Evolutionary conservation across 1,140 invertebrate species (phyloP), one percentile per base, ranked within the genome.

Genomic region (Apis laboriosa): DNA sequence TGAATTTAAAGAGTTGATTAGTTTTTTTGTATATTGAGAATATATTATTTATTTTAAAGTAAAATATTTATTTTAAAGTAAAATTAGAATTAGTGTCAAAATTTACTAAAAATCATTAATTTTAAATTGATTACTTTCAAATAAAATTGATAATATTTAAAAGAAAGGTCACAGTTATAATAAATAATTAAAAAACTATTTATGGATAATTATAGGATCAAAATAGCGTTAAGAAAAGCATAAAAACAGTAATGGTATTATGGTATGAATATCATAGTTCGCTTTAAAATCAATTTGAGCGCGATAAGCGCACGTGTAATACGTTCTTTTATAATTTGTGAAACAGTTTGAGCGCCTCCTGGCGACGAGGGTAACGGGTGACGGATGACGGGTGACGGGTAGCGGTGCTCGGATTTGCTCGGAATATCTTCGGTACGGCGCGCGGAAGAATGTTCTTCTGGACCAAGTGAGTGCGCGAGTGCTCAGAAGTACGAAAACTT

Each of bases 281-380:
- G 61, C 34, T 51, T 74, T 81, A 78, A 88, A 82, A 84, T 84
- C 66, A 88, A 85, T 83, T 82, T 76, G 49, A 83, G 76, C 74
- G 84, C 77, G 67, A 79, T 60, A 82, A 68, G 78, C 73, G 76
- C 78, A 77, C 77, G 72, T 84, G 85, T 83, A 60, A 49, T 68
- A 68, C 63, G 68, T 64, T 60, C 76, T 63, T 19, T 68, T 66
- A 73, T 70, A 60, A 61, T 80, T 61, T 58, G 67, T 67, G 63
- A 70, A 49, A 67, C 13, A 51, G 43, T 53, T 61, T 51, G 80
- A 84, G 90, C 89, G 90, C 89, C 90, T 86, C 82, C 90, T 90
- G 66, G 86, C 85, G 88, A 87, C 73, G 58, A 79, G 84, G 72
- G 63, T 77, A 76, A 80, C 49, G 76, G 77, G 61, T 64, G 77